Percentiles rank a stretch among this genome's conserved stretches.
Evolutionary conservation across 1,140 invertebrate genomes (phyloP).

Genomic region (Lethocerus indicus): DNA sequence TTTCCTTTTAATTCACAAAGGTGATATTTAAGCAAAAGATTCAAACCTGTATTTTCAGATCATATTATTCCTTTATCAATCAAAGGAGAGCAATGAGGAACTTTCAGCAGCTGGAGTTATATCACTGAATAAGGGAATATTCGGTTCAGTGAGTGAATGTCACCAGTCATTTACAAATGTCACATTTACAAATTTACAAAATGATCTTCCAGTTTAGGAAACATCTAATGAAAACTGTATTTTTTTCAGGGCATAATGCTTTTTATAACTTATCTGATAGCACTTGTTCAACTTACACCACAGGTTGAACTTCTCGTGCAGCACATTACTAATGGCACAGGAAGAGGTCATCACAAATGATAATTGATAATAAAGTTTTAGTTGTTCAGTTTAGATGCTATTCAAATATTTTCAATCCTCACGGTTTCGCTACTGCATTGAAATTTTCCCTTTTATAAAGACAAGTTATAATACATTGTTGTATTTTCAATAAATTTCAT

Average conservation of each 20-base stretch:
- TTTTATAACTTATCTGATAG: background rate
- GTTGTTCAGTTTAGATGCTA: too few relatives aligned
- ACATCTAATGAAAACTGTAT: background rate
- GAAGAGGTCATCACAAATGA: too few relatives aligned
- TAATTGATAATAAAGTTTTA: too few relatives aligned
- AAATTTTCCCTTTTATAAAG: too few relatives aligned
- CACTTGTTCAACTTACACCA: slow-evolving; percentile 1
- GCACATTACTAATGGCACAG: too few relatives aligned
- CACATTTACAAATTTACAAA: background rate
- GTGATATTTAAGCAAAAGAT: background rate
- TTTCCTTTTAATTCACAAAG: background rate
- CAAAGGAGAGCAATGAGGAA: background rate
- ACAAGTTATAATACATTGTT: too few relatives aligned
- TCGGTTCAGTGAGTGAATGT: background rate
- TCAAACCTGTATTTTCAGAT: background rate
- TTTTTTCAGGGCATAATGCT: background rate
- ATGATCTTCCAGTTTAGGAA: background rate
- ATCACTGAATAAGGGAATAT: background rate
- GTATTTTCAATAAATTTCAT: too few relatives aligned
- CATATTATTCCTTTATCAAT: background rate
- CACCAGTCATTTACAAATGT: background rate
- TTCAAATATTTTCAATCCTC: too few relatives aligned
- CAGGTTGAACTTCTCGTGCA: background rate
- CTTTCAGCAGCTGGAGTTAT: background rate
- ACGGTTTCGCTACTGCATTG: too few relatives aligned